These are phyloP conservation scores for Keiferia lycopersicella DNA, from an alignment of 2,888 invertebrate genomes.

Conservation along the genomic window DNA sequence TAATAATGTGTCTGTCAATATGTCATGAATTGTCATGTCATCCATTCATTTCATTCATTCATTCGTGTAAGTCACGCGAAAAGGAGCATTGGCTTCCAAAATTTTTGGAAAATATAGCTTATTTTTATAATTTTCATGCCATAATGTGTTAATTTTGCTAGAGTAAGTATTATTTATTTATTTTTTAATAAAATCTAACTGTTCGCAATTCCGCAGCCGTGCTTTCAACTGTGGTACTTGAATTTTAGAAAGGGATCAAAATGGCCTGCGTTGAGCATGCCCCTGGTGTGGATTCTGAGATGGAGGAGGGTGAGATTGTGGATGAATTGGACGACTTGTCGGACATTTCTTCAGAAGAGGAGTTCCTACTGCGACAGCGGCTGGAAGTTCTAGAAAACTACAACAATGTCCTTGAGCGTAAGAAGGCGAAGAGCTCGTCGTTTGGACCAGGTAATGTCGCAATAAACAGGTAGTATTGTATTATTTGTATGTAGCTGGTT, in stretches of 20 bases:
- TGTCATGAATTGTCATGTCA: too few species aligned
- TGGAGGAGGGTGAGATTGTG: conserved; percentile 77
- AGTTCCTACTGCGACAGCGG: conserved; percentile 68
- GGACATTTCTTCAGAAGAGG: conserved; percentile 76
- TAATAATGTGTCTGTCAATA: too few species aligned
- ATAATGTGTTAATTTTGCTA: conserved; percentile 10
- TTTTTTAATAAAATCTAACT: neutral
- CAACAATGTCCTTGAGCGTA: conserved; percentile 75
- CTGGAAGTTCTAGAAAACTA: conserved; percentile 73
- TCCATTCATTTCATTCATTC: neutral
- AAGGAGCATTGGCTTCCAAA: neutral
- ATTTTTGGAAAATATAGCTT: neutral
- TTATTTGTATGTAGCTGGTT: neutral
- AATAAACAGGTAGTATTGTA: neutral
- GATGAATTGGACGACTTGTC: conserved; percentile 69
- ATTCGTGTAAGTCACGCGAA: neutral
- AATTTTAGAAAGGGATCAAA: conserved; percentile 26
- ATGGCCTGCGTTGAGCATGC: conserved; percentile 63
- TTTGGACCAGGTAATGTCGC: conserved; percentile 50
- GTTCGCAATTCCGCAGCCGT: neutral
- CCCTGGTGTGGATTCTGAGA: conserved; percentile 64
- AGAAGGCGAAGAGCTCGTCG: conserved; percentile 64
- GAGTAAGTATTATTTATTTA: neutral
- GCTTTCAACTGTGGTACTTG: neutral
- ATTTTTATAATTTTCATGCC: neutral